phyloP scores from a whole-genome alignment of 1,140 invertebrate genomes.

The Stenopsyche tienmushanensis region DNA sequence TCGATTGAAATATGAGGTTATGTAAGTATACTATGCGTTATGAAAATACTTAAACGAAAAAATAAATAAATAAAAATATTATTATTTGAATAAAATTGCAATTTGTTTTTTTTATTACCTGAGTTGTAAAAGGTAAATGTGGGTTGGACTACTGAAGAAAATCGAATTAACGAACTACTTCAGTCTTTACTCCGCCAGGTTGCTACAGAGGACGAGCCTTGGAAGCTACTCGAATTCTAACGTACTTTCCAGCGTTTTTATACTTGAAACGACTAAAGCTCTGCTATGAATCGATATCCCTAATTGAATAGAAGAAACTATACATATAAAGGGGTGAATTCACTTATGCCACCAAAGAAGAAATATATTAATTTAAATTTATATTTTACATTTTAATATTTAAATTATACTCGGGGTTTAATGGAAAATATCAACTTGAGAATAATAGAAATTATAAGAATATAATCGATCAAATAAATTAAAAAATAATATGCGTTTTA shows the following conservation, averaged over 20 bases:
- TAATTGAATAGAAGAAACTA: constrained; percentile 36
- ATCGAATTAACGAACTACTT: constrained; percentile 57
- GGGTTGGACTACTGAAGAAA: constrained; percentile 55
- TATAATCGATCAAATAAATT: too few relatives aligned
- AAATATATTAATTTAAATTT: background rate
- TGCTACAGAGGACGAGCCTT: constrained; percentile 46
- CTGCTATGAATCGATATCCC: constrained; percentile 40
- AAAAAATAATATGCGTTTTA: too few relatives aligned
- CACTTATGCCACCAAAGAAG: too few relatives aligned
- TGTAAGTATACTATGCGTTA: background rate
- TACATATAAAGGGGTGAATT: background rate
- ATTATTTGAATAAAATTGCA: background rate
- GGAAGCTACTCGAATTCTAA: constrained; percentile 51
- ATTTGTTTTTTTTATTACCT: constrained; percentile 16
- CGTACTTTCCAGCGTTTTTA: constrained; percentile 45
- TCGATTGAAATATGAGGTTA: background rate
- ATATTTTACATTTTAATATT: background rate
- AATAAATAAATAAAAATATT: background rate
- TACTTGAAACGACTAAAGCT: constrained; percentile 41
- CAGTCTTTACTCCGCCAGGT: constrained; percentile 50
- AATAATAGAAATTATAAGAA: background rate
- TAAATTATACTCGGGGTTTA: background rate
- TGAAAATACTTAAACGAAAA: background rate
- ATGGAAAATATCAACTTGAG: background rate
- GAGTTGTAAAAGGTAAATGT: constrained; percentile 30